Evolutionary conservation across 1,140 invertebrate species (phyloP), one percentile per base, ranked within the genome.

Genomic region (Papilio glaucus): DNA sequence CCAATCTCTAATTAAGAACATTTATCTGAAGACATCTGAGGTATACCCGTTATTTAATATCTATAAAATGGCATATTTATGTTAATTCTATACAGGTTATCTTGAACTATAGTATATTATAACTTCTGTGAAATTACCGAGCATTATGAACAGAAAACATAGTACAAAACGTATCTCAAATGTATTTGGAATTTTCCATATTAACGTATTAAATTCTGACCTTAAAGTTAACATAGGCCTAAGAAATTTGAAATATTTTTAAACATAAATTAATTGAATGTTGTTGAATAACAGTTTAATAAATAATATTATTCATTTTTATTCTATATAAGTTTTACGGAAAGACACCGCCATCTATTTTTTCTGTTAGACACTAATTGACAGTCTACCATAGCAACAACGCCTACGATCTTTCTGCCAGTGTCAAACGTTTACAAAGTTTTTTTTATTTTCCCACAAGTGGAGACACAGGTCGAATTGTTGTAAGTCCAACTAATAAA

Each of bases 391-490:
- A 21, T 49, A 49, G 45, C 45, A 49, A 49, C 45, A 41, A 41
- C 12, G 18, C 15, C 9, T 3, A 33, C 6, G 29, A 2, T 33
- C 29, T 3, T 33, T n/a, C n/a, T n/a, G n/a, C 29, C 29, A 33
- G 29, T 33, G 29, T 10, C 18, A 18, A n/a, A 49, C 21, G 45
- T 49, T 49, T 49, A 49, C 18, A 21, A 49, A 49, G 21, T 21
- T 0, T 21, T 1, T 45, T 49, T 10, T 21, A 3, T 18, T 49
- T 49, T 15, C 7, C 18, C 18, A 49, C 8, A 21, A n/a, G n/a
- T 49, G 45, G 45, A 18, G 45, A 49, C 45, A 49, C 45, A 49
- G 6, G 45, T 49, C n/a, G n/a, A n/a, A 21, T 49, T 21, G 45
- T 49, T 13, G 4, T 41, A 41, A 41, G 6, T 33, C 2, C 29